Conservation (phyloP, 2,888 invertebrate genomes). For the Cryptocephalus moraei region DNA sequence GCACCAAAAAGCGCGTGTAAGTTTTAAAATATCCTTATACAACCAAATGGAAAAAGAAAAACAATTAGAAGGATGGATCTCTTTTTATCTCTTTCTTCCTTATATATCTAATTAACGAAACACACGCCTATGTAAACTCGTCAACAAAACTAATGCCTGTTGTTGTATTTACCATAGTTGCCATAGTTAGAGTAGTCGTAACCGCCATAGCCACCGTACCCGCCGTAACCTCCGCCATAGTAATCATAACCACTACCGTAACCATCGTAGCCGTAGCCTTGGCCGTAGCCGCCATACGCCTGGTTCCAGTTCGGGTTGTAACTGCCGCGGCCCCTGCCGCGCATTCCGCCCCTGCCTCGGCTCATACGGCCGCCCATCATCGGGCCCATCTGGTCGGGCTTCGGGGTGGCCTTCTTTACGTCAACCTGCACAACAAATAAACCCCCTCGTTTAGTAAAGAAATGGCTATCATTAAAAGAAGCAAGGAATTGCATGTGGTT, state of each 20-base stretch:
- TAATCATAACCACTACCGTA: conserved; percentile 59
- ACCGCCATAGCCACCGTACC: conserved; percentile 68
- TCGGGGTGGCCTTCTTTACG: conserved; percentile 90
- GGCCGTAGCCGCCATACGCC: conserved; percentile 44
- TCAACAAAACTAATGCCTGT: conserved; percentile 20
- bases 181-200: conserved; percentile 74
- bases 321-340: conserved; percentile 54
- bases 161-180: conserved; percentile 67
- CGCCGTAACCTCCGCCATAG: conserved; percentile 48
- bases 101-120: too few relatives aligned
- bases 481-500: too few relatives aligned
- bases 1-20: not conserved
- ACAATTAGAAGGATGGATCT: too few relatives aligned
- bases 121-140: too few relatives aligned
- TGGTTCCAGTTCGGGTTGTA: conserved; percentile 56
- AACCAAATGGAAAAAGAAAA: too few relatives aligned
- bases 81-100: too few relatives aligned
- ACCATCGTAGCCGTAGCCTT: conserved; percentile 42
- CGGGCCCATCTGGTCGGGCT: conserved; percentile 59
- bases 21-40: too few relatives aligned
- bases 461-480: too few relatives aligned
- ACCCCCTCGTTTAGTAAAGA: not conserved
- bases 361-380: conserved; percentile 50
- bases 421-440: conserved; percentile 53
- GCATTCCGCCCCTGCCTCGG: conserved; percentile 58